Base-by-base conservation (phyloP, 2,888 invertebrate genomes). In the Stramonita haemastoma region DNA sequence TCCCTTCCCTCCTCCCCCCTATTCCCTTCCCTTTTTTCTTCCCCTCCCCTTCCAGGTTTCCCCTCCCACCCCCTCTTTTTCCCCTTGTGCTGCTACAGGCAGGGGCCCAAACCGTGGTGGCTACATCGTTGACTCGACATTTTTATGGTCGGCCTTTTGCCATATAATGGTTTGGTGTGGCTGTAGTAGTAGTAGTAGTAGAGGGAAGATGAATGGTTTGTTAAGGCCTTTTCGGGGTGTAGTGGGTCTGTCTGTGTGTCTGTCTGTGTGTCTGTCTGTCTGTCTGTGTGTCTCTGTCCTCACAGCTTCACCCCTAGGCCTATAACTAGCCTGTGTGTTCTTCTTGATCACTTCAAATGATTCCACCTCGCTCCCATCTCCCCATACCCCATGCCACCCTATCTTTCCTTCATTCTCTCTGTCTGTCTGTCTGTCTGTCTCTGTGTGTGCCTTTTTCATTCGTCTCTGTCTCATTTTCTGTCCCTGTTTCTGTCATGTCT, bases 121-220 rank as follows among this genome's bases (percentile, higher is more conserved):
- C 79, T 79, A 34, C 34, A 79, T 34, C 32, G 79, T 34, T 34
- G 79, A 79, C 34, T 32, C 79, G 79, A 79, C 79, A 84, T 26
- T 84, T 84, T 84, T 84, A 84, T 84, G 84, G 84, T 81, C 81
- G 81, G 81, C 34, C 17, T 81, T 81, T 46, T 46, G 46, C 8
- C 70, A 70, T 73, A 8, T 73, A 73, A n/a, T 46, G 46, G 46
- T 46, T 46, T n/a, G n/a, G n/a, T n/a, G n/a, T n/a, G n/a, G n/a
- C n/a, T n/a, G n/a, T n/a, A 46, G 46, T 46, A 8, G 46, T 46
- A 8, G 46, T 46, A 73, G 73, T 22, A n/a, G 26, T 11, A 6
- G n/a, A 34, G 19, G 70, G 29, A n/a, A 66, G 66, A 86, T 86
- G 86, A 70, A 86, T 66, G 86, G 60, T 66, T 66, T 36, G 57